phyloP scores from a whole-genome alignment of 2,888 invertebrate species.

The Azorinus chamasolen region DNA sequence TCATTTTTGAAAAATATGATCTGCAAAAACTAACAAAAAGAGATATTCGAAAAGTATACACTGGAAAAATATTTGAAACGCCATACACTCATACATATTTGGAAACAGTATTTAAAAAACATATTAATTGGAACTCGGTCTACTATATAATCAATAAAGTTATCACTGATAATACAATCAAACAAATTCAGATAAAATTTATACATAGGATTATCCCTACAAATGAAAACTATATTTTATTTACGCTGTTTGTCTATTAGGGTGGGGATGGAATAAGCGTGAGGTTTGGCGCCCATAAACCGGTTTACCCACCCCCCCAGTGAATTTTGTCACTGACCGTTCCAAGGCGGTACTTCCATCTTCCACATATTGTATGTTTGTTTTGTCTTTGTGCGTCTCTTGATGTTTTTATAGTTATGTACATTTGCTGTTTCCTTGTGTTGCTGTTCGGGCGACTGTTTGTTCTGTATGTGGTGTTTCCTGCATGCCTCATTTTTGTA shows the following conservation, averaged over 20 bases:
- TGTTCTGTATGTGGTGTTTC: no score
- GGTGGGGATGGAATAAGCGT: no score
- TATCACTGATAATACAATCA: neutral
- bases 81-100: neutral
- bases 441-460: no score
- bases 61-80: neutral
- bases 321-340: no score
- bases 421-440: no score
- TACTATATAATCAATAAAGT: slow-evolving; percentile 2
- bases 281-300: no score
- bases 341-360: no score
- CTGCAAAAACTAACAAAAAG: neutral
- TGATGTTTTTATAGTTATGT: no score
- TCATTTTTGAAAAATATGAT: neutral
- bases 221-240: neutral
- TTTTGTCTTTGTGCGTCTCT: no score
- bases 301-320: no score
- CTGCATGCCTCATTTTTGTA: no score
- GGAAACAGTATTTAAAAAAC: neutral
- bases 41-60: neutral
- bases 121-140: slow-evolving; percentile 1
- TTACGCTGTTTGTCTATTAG: neutral
- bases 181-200: neutral
- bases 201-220: neutral
- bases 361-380: no score